These are phyloP conservation scores for Anguilla marmorata DNA, from an alignment of 2,797 vertebrate genomes.

Conservation along the genomic window DNA sequence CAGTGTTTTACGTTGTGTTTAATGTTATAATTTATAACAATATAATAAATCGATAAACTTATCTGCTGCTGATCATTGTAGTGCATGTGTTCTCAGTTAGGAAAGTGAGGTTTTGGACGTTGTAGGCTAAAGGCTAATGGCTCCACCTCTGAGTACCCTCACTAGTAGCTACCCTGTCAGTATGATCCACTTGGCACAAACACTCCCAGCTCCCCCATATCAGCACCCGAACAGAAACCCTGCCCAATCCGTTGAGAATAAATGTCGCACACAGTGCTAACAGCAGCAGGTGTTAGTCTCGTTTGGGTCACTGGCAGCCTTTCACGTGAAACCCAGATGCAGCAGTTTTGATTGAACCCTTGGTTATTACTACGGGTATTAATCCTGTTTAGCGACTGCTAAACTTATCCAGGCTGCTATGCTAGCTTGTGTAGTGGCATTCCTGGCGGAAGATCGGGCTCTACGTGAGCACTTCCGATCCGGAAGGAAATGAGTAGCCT, in stretches of 20 bases:
- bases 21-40: background rate
- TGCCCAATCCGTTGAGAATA: background rate
- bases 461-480: background rate
- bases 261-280: background rate
- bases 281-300: background rate
- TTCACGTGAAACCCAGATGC: background rate
- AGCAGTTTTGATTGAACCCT: background rate
- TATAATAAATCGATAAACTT: background rate
- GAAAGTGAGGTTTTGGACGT: background rate
- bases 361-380: background rate
- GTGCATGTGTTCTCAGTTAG: background rate
- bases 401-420: background rate
- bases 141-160: background rate
- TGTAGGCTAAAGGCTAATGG: background rate
- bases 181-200: background rate
- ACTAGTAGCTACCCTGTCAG: background rate
- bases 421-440: background rate
- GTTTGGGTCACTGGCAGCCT: background rate
- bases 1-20: background rate
- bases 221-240: background rate
- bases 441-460: background rate
- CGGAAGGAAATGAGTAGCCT: background rate
- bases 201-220: background rate
- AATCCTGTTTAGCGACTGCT: background rate
- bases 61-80: background rate